A percentile compares a stretch with the other conserved stretches of the same genome.
phyloP scores from a whole-genome alignment of 2,888 invertebrate species.

The Entomobrya multifasciata region DNA sequence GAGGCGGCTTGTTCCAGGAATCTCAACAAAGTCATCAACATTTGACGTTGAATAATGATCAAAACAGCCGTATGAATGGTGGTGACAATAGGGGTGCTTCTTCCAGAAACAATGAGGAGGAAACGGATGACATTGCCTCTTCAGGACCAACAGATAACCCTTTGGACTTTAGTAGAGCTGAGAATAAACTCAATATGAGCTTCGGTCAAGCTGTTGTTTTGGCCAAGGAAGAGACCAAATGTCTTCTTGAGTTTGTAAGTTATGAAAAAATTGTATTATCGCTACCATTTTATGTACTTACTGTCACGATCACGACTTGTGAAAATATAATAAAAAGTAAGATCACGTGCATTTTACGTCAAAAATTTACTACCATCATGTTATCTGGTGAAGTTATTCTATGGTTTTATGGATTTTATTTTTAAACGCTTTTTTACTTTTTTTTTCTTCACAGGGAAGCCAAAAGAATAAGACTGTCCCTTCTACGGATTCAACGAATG shows the following conservation, averaged over 20 bases:
- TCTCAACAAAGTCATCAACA: neutral
- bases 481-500: neutral
- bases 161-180: constrained; percentile 22
- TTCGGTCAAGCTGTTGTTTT: constrained; percentile 67
- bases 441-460: constrained; percentile 60
- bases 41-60: constrained; percentile 14
- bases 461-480: constrained; percentile 40
- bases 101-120: constrained; percentile 11
- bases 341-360: neutral
- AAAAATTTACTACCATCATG: too few relatives aligned
- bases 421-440: too few relatives aligned
- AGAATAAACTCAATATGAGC: constrained; percentile 41
- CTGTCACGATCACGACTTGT: too few relatives aligned
- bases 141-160: constrained; percentile 48
- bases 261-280: too few relatives aligned
- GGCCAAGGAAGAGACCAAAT: constrained; percentile 74
- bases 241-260: constrained; percentile 74
- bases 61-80: neutral
- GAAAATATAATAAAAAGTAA: too few relatives aligned
- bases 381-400: neutral
- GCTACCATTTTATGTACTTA: too few relatives aligned
- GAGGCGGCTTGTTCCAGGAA: neutral
- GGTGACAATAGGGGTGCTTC: neutral
- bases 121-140: constrained; percentile 21
- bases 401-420: neutral